Conservation (phyloP, 2,113 vertebrate species). For the Zosterops pallidus region DNA sequence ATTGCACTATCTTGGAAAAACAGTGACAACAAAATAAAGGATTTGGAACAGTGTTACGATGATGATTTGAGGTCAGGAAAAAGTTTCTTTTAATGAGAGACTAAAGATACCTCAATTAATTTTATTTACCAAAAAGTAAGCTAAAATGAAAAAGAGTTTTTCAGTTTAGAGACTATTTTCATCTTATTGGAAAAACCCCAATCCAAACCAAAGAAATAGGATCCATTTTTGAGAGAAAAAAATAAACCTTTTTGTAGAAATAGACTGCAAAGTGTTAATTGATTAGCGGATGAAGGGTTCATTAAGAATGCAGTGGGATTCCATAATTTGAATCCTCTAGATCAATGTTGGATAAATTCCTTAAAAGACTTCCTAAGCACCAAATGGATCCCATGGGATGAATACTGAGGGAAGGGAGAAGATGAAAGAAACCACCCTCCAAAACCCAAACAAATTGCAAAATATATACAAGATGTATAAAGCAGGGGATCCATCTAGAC, state of each 20-base stretch:
- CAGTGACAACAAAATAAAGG: not conserved
- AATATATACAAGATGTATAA: not conserved
- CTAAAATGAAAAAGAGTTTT: not conserved
- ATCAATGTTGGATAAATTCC: not conserved
- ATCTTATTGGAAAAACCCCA: not conserved
- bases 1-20: not conserved
- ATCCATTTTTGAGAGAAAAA: not conserved
- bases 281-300: not conserved
- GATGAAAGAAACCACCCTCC: not conserved
- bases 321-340: not conserved
- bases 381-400: not conserved
- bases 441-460: not conserved
- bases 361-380: not conserved
- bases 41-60: not conserved
- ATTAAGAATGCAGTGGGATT: not conserved
- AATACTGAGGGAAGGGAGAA: accelerated
- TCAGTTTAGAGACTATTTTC: not conserved
- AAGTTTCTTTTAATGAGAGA: not conserved
- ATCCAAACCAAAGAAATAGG: not conserved
- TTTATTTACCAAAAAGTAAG: not conserved
- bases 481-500: not conserved
- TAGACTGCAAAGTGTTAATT: not conserved
- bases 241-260: not conserved
- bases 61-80: not conserved
- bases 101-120: not conserved